phyloP scores from a whole-genome alignment of 2,888 invertebrate genomes.

The Chirona hameri region DNA sequence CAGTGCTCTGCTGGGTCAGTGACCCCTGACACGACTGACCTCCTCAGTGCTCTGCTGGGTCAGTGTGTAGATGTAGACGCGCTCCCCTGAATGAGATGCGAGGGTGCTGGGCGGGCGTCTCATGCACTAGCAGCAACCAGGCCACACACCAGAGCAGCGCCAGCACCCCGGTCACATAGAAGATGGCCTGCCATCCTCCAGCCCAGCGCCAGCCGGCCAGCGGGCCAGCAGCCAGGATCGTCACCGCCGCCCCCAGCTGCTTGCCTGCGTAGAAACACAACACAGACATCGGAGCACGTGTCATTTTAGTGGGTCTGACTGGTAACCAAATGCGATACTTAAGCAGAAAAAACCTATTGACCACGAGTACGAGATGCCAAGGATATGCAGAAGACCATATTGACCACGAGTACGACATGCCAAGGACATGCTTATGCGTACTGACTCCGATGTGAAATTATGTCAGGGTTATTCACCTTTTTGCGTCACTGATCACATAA shows the following conservation, averaged over 20 bases:
- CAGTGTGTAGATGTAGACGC: slow-evolving; percentile 42
- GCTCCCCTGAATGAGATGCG: slow-evolving; percentile 51
- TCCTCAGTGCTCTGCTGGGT: not conserved
- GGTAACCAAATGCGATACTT: no score
- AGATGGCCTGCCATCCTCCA: slow-evolving; percentile 60
- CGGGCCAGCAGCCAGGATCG: slow-evolving; percentile 56
- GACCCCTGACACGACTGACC: not conserved
- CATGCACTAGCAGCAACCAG: slow-evolving; percentile 53
- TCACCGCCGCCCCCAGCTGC: slow-evolving; percentile 51
- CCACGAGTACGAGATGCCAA: no score
- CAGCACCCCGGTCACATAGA: slow-evolving; percentile 53
- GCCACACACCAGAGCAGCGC: slow-evolving; percentile 50
- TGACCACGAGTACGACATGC: no score
- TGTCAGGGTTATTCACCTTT: no score
- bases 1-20: not conserved
- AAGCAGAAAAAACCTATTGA: no score
- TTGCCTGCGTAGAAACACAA: slow-evolving; percentile 45
- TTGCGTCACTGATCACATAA: no score
- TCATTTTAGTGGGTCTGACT: no score
- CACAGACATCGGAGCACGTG: no score
- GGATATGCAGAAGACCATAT: no score
- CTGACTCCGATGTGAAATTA: no score
- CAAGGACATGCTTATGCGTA: no score
- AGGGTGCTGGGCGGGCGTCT: slow-evolving; percentile 55
- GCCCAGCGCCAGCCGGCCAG: slow-evolving; percentile 55